A percentile compares a stretch with the other conserved stretches of the same genome.
These are phyloP conservation scores for Ectemnius continuus DNA, from an alignment of 2,888 invertebrate species.

Conservation along the genomic window DNA sequence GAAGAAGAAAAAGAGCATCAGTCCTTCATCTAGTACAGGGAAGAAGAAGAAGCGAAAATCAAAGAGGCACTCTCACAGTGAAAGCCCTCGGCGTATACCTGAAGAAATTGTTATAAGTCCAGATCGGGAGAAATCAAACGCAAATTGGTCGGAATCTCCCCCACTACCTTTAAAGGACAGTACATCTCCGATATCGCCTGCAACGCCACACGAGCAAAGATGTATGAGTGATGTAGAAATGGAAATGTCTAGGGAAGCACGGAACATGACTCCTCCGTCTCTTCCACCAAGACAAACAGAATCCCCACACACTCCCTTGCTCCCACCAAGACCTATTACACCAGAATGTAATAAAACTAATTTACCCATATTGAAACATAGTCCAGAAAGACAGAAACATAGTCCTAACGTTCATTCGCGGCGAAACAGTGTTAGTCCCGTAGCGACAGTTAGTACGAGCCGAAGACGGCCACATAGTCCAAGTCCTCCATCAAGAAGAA, in stretches of 20 bases:
- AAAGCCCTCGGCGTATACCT: conserved; percentile 79
- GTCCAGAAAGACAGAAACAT: conserved; percentile 58
- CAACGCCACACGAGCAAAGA: conserved; percentile 79
- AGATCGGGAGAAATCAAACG: conserved; percentile 75
- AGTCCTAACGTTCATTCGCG: conserved; percentile 63
- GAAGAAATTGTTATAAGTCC: conserved; percentile 72
- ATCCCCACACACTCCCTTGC: conserved; percentile 86
- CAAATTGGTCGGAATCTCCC: conserved; percentile 79
- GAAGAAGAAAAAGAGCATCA: conserved; percentile 83
- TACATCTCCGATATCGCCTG: conserved; percentile 82
- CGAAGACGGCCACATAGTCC: conserved; percentile 74
- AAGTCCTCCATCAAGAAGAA: conserved; percentile 70
- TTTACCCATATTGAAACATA: conserved; percentile 55
- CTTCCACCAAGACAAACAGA: conserved; percentile 72
- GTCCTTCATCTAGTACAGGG: conserved; percentile 80
- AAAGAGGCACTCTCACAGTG: conserved; percentile 84
- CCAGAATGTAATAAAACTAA: conserved; percentile 62
- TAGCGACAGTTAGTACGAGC: conserved; percentile 41
- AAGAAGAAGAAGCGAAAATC: conserved; percentile 85
- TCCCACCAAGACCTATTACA: conserved; percentile 79
- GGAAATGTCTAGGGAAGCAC: conserved; percentile 65
- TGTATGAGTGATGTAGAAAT: conserved; percentile 74
- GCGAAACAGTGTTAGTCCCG: conserved; percentile 62
- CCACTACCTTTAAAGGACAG: conserved; percentile 79
- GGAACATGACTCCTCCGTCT: conserved; percentile 65